These are phyloP conservation scores for Poecilia picta DNA, from an alignment of 2,797 vertebrate genomes.

Conservation along the genomic window DNA sequence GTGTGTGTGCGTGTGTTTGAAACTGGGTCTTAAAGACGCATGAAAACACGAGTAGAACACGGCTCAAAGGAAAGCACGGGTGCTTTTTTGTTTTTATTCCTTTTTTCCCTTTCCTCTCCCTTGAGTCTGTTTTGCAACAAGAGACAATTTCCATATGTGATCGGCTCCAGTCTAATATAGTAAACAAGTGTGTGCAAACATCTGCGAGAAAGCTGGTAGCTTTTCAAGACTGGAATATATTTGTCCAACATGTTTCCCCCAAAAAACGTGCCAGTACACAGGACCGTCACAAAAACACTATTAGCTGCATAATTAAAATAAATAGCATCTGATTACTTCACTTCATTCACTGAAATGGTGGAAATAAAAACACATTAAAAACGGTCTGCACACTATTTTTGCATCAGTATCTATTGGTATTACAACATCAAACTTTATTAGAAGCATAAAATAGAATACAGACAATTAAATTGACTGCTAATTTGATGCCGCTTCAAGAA, in stretches of 20 bases:
- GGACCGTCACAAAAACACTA: background rate
- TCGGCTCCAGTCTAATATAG: conserved; percentile 66
- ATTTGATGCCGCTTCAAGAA: background rate
- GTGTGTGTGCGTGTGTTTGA: background rate
- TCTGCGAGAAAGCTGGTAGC: conserved; percentile 52
- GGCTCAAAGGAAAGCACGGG: conserved; percentile 50
- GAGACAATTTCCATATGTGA: conserved; percentile 62
- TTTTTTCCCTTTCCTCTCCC: conserved; percentile 8
- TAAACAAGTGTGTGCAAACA: conserved; percentile 45
- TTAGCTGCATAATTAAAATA: background rate
- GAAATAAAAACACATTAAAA: background rate
- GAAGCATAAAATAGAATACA: background rate
- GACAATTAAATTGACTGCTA: background rate
- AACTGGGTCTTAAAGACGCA: conserved; percentile 8
- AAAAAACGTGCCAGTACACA: background rate
- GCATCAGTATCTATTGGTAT: background rate
- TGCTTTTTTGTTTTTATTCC: conserved; percentile 52
- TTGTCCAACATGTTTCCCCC: conserved; percentile 10
- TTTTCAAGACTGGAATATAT: conserved; percentile 23
- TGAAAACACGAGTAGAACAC: conserved; percentile 30
- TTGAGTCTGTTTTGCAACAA: conserved; percentile 53
- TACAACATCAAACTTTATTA: background rate
- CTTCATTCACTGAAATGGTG: background rate
- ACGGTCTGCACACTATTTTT: background rate
- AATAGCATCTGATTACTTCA: background rate